Conservation (phyloP, 2,797 vertebrate species). For the Falco peregrinus region DNA sequence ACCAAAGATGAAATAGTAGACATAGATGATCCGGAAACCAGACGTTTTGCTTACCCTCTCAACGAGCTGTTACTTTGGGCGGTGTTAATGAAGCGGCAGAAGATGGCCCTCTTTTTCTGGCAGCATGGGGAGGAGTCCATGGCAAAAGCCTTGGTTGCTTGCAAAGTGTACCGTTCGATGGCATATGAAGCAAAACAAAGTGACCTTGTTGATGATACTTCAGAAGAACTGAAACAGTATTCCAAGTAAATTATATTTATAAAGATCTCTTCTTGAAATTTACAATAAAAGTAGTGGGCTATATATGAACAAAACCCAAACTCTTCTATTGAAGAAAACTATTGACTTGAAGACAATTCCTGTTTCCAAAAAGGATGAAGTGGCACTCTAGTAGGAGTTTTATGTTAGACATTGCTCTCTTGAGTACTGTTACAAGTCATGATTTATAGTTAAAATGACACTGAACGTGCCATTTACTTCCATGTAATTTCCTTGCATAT, state of each 20-base stretch:
- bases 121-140: slow-evolving; percentile 98
- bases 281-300: not conserved
- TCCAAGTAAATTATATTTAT: slow-evolving; percentile 83
- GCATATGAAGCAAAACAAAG: slow-evolving; percentile 98
- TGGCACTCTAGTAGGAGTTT: not conserved
- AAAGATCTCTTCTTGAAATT: not conserved
- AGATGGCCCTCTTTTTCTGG: slow-evolving; percentile 99
- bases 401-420: not conserved
- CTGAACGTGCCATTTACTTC: not conserved
- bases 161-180: slow-evolving; percentile 96
- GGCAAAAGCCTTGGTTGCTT: slow-evolving; percentile 97
- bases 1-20: slow-evolving; percentile 97
- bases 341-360: not conserved
- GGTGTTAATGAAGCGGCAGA: slow-evolving; percentile 97
- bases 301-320: not conserved
- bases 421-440: not conserved
- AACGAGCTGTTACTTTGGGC: slow-evolving; percentile 98
- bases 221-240: slow-evolving; percentile 95
- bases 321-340: not conserved
- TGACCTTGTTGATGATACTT: slow-evolving; percentile 97
- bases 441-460: not conserved
- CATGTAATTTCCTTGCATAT: not conserved
- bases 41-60: slow-evolving; percentile 95
- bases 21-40: slow-evolving; percentile 96
- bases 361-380: not conserved